Base-by-base conservation (phyloP, 2,888 invertebrate genomes). In the Melanchra persicariae region DNA sequence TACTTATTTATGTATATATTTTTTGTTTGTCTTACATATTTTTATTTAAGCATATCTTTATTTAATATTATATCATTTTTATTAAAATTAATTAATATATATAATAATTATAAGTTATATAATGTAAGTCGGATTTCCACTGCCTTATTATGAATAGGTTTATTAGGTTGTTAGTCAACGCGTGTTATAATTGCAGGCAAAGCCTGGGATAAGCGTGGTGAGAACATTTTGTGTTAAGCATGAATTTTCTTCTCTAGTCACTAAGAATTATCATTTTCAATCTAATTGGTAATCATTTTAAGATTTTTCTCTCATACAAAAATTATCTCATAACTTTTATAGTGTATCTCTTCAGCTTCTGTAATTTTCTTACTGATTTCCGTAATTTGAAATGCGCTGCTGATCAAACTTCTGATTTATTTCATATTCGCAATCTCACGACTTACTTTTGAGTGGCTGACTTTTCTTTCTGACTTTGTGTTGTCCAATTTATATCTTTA, bases 181-280 rank as follows among this genome's bases (percentile, higher is more conserved):
- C 84, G 83, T 92, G 79, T 92, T 94, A 84, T 93, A 81, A 91
- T 95, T 95, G 83, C 95, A 95, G 95, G 95, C 88, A 87, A 93
- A 87, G 86, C 84, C 92, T 85, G 93, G 93, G 92, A 88, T 92
- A 90, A 95, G 93, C 85, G 92, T 94, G 95, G 95, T 95, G 95
- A 95, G 95, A 93, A 82, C 76, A 85, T 87, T 92, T 86, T 88
- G 90, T 87, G 87, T 86, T 90, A 86, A 90, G 95, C 95, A 94
- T 95, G 95, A 84, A 81, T 89, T 89, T 84, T 78, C 69, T 74
- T 85, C 70, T 83, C 68, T 83, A 81, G 80, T 77, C 65, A 75
- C 26, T 77, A 77, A 76, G 72, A 77, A 57, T 68, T 61, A 63
- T 77, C 55, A 79, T 79, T 77, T 70, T 59, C 61, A 77, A 81